Base-by-base conservation (phyloP, 2,888 invertebrate species). In the Brachynemurus nebulosus region DNA sequence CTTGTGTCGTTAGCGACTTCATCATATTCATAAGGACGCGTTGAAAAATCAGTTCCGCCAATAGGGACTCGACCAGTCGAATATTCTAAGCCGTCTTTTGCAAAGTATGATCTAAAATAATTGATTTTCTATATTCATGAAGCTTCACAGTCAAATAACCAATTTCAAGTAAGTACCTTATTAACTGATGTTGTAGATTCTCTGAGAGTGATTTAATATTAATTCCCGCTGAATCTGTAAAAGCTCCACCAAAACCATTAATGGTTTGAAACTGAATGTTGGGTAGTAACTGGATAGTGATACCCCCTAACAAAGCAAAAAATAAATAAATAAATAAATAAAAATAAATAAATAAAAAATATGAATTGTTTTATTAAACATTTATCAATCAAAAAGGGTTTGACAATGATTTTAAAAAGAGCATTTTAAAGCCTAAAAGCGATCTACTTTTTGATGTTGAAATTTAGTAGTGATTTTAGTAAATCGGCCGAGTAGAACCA, bases 31-130 rank as follows among this genome's bases (percentile, higher is more conserved):
- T 93, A 93, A 0, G 76, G 69, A 40, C 71, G 74, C 0, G 78
- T 74, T 0, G 92, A 92, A 62, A 92, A 92, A 63, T 93, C 93
- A 42, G 77, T 74, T 7, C 90, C 89, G 2, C 77, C 92, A 48
- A 92, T 85, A 0, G 92, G 84, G 4, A 89, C 74, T 27, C 93
- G 71, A 38, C 82, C 78, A 51, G 91, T 59, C 53, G 75, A 83
- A 62, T 89, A 93, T 50, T 79, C 78, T 45, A 86, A 69, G 6
- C 93, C 93, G 47, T 68, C 59, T 2, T 63, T 55, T 8, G 75
- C 70, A 56, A 76, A 89, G 59, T 83, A 88, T 0, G 64, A 74
- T 68, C n/a, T n/a, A n/a, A n/a, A n/a, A n/a, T n/a, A n/a, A n/a
- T n/a, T n/a, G n/a, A n/a, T n/a, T n/a, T n/a, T n/a, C n/a, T n/a